A percentile compares a stretch with the other conserved stretches of the same genome.
phyloP scores from a whole-genome alignment of 2,797 vertebrate species.

The Lemur catta region DNA sequence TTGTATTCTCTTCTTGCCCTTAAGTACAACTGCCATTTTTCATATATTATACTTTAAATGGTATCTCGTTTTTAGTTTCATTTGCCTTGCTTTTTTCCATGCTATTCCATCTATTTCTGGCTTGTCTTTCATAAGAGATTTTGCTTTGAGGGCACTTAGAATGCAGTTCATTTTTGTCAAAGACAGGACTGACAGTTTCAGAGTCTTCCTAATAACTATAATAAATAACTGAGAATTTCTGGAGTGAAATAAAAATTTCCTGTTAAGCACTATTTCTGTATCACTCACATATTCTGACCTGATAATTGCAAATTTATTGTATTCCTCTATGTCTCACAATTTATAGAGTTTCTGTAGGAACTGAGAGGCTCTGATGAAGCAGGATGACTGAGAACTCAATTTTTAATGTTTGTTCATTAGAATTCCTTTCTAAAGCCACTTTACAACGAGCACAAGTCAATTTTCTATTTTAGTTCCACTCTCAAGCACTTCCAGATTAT shows the following conservation, averaged over 20 bases:
- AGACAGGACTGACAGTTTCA: constrained; percentile 8
- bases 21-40: background rate
- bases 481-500: background rate
- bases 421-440: background rate
- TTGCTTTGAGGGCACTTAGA: constrained; percentile 7
- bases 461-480: background rate
- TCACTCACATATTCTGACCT: background rate
- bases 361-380: background rate
- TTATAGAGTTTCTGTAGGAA: background rate
- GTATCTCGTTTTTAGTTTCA: background rate
- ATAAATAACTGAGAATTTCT: constrained; percentile 28
- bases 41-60: background rate
- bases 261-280: background rate
- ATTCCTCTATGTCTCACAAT: background rate
- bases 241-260: background rate
- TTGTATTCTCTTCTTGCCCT: background rate
- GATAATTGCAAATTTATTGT: background rate
- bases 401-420: constrained; percentile 1
- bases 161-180: constrained; percentile 4
- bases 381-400: background rate
- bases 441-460: background rate
- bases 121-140: constrained; percentile 15
- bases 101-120: background rate
- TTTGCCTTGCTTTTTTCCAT: background rate
- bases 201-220: constrained; percentile 5